Evolutionary conservation across 2,888 invertebrate genomes (phyloP).

Genomic region (Philhelius pedissequus): DNA sequence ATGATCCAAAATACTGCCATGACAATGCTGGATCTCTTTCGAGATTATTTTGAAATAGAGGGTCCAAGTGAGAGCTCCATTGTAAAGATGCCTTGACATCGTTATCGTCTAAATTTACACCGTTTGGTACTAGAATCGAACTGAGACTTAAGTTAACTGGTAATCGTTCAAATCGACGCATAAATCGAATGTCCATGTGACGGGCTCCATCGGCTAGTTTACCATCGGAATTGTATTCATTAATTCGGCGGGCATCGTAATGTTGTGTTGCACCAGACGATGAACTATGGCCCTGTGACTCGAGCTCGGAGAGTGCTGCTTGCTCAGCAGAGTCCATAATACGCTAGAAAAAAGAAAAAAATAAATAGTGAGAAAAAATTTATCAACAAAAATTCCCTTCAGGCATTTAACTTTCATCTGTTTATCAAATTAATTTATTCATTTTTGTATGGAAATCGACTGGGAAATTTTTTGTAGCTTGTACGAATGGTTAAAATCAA

Average conservation of each 20-base stretch:
- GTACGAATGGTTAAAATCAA: background rate
- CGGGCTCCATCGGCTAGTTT: slow-evolving; percentile 85
- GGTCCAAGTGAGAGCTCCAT: slow-evolving; percentile 96
- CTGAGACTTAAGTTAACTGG: slow-evolving; percentile 91
- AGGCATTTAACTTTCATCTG: background rate
- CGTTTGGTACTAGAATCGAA: slow-evolving; percentile 90
- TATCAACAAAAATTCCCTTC: background rate
- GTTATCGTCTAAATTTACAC: slow-evolving; percentile 79
- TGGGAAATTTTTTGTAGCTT: background rate
- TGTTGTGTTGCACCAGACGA: slow-evolving; percentile 81
- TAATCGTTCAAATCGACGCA: slow-evolving; percentile 91
- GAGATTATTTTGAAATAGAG: slow-evolving; percentile 93
- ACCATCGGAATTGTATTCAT: slow-evolving; percentile 88
- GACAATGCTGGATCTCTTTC: slow-evolving; percentile 93
- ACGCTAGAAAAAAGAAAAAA: slow-evolving; percentile 81
- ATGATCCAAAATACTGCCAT: slow-evolving; percentile 99
- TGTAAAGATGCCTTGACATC: slow-evolving; percentile 93
- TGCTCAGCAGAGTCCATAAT: slow-evolving; percentile 95
- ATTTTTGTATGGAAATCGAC: background rate
- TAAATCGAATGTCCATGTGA: slow-evolving; percentile 86
- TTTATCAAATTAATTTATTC: background rate
- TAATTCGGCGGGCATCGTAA: slow-evolving; percentile 90
- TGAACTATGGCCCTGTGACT: slow-evolving; percentile 74
- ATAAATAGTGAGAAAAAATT: background rate
- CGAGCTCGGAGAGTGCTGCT: slow-evolving; percentile 87